phyloP scores from a whole-genome alignment of 2,797 vertebrate genomes.

The Gymnoscopelus braueri region DNA sequence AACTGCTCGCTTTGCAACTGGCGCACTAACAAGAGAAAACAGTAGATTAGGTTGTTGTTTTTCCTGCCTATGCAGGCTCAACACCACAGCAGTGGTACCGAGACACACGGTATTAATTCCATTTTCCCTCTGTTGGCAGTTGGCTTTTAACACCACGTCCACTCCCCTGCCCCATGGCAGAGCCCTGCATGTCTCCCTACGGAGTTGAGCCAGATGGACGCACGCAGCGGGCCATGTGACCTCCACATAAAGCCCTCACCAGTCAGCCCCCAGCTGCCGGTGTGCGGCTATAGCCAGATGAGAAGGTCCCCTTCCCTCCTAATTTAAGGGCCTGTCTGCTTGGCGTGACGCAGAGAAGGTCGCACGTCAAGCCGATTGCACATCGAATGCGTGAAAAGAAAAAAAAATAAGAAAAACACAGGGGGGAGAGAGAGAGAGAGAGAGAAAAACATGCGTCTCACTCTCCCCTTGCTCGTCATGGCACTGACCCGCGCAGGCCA shows the following conservation, averaged over 20 bases:
- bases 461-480: constrained; percentile 35
- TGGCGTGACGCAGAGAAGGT: constrained; percentile 59
- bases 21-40: too few relatives aligned
- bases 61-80: too few relatives aligned
- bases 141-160: too few relatives aligned
- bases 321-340: constrained; percentile 56
- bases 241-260: constrained; percentile 59
- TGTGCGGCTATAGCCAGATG: background rate
- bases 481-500: constrained; percentile 53
- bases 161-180: too few relatives aligned
- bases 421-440: constrained; percentile 17
- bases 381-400: constrained; percentile 78
- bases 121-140: too few relatives aligned
- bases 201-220: background rate
- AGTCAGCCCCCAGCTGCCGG: constrained; percentile 54
- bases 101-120: too few relatives aligned
- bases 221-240: constrained; percentile 46
- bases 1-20: too few relatives aligned
- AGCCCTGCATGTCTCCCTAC: background rate
- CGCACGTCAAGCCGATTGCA: constrained; percentile 76
- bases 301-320: constrained; percentile 11
- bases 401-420: constrained; percentile 5
- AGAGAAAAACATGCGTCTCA: constrained; percentile 11
- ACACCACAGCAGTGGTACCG: too few relatives aligned
- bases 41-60: too few relatives aligned